These are phyloP conservation scores for Agrilus cyanescens DNA, from an alignment of 2,888 invertebrate genomes.

Conservation along the genomic window DNA sequence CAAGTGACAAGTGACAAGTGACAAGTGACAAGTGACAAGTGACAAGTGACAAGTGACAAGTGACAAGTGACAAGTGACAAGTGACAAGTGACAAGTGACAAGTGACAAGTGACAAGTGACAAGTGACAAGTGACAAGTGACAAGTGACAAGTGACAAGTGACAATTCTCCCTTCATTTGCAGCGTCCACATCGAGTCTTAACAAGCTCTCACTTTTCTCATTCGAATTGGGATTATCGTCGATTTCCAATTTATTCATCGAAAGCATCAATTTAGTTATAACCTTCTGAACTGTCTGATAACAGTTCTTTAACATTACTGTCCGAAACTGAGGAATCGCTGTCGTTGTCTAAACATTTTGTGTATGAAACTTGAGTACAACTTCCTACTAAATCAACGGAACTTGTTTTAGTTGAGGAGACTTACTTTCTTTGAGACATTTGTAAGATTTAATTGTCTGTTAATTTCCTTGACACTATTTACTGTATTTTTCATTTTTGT, in stretches of 20 bases:
- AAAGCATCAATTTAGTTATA: slow-evolving; percentile 26
- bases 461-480: slow-evolving; percentile 18
- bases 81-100: too few relatives aligned
- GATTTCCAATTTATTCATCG: slow-evolving; percentile 19
- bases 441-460: slow-evolving; percentile 13
- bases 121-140: too few relatives aligned
- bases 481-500: slow-evolving; percentile 19
- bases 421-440: slow-evolving; percentile 12
- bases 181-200: background rate
- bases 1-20: too few relatives aligned
- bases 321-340: slow-evolving; percentile 36
- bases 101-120: too few relatives aligned
- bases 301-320: slow-evolving; percentile 33
- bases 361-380: slow-evolving; percentile 33
- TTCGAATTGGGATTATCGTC: slow-evolving; percentile 23
- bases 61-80: too few relatives aligned
- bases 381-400: slow-evolving; percentile 32
- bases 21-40: too few relatives aligned
- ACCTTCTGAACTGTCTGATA: slow-evolving; percentile 21
- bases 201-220: slow-evolving; percentile 16
- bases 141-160: too few relatives aligned
- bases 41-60: too few relatives aligned
- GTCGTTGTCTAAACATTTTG: slow-evolving; percentile 33
- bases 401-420: slow-evolving; percentile 24
- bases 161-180: slow-evolving; percentile 6